phyloP scores from a whole-genome alignment of 2,797 vertebrate species.

The Euphonia xanthogaster region DNA sequence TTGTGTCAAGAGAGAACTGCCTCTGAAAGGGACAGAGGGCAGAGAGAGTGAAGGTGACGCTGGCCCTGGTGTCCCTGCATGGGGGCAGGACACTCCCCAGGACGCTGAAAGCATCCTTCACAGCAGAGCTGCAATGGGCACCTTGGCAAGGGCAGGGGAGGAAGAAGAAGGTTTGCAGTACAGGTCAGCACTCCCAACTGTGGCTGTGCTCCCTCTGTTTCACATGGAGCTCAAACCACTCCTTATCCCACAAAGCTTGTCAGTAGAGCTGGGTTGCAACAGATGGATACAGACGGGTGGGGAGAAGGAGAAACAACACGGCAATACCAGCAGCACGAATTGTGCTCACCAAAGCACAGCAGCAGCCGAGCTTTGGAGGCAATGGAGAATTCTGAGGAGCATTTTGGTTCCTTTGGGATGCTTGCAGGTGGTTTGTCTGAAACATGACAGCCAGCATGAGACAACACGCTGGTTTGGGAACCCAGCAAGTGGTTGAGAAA shows the following conservation, averaged over 20 bases:
- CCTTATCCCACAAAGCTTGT: neutral
- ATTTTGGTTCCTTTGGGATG: neutral
- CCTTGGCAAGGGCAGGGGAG: neutral
- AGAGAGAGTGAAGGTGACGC: neutral
- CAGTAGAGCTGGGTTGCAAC: neutral
- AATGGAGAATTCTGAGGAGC: neutral
- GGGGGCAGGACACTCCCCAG: neutral
- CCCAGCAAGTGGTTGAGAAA: neutral
- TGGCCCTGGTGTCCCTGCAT: neutral
- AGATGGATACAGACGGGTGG: constrained; percentile 45
- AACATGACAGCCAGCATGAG: constrained; percentile 25
- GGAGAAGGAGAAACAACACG: constrained; percentile 13
- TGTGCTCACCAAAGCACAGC: constrained; percentile 26
- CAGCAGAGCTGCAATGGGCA: neutral
- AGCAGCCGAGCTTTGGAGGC: neutral
- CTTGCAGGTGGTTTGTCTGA: constrained; percentile 17
- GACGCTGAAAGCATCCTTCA: neutral
- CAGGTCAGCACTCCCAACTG: rapidly evolving
- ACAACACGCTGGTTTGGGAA: neutral
- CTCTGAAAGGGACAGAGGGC: neutral
- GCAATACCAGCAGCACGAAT: neutral
- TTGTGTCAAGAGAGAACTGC: neutral
- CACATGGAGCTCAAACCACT: neutral
- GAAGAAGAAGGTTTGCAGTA: neutral
- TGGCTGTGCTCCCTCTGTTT: neutral